Base-by-base conservation (phyloP, 2,888 invertebrate species). In the Drosophila emarginata region DNA sequence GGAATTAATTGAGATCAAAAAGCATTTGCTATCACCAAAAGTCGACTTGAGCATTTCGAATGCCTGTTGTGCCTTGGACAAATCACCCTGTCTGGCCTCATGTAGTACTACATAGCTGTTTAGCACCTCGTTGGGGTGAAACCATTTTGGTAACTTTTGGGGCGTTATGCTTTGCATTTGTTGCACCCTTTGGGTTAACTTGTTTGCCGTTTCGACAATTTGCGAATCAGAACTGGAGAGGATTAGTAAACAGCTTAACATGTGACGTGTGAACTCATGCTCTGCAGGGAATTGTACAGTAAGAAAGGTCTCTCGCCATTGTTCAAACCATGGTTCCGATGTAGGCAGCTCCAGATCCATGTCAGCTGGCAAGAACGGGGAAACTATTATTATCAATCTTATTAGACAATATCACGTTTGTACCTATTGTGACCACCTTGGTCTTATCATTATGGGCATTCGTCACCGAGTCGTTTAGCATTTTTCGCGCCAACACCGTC, bases 191-290 rank as follows among this genome's bases (percentile, higher is more conserved):
- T 97, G 96, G 64, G 95, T 95, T 89, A 98, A 93, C 76, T 94
- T 94, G 87, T 95, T 95, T 80, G 98, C 95, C 74, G 95, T 95
- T 77, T 97, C 97, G 68, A 97, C 92, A 5, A 98, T 96, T 93
- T 95, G 95, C 0, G 94, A 94, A 91, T 96, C 96, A 36, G 93
- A 92, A 36, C 95, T 94, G 21, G 95, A 95, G 18, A 95, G 93
- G 12, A 96, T 95, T 82, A 97, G 93, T 87, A 97, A 94, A 90
- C 97, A 97, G 12, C 96, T 96, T 61, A 97, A 90, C 89, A 96
- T 96, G 91, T 97, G 97, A 88, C 96, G 96, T 0, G 98, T 96
- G 89, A 98, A 99, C 92, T 99, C 99, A 93, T 99, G 99, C 89
- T 99, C 99, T 4, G 96, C 96, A 15, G 97, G 96, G 90, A 96